Evolutionary conservation across 2,888 invertebrate species (phyloP), one percentile per base, ranked within the genome.

Genomic region (Cerceris ruficornis): DNA sequence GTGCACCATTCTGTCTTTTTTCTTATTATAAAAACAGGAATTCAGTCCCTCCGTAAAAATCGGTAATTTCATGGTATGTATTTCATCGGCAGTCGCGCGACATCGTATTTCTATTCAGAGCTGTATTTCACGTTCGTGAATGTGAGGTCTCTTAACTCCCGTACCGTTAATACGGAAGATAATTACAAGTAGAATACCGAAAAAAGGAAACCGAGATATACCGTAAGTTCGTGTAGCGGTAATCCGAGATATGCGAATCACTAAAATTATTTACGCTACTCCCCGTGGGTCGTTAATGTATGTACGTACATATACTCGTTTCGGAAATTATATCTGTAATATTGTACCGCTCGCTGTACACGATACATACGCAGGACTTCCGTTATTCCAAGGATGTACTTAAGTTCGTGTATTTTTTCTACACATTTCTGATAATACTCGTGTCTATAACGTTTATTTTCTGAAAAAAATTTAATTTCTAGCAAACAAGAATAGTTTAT

Each of bases 91-190:
- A n/a, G n/a, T n/a, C n/a, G n/a, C n/a, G n/a, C n/a, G n/a, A n/a
- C n/a, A n/a, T n/a, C 50, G 28, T 14, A 17, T 50, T 17, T 50
- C 28, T 50, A 39, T 17, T 58, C 28, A 50, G 69, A 64, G 52
- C 69, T 46, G 49, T 52, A 60, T 69, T 76, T 46, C 76, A 64
- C 54, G 42, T 50, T 7, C 54, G 7, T 39, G 62, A 73, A 69
- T 69, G 73, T 65, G 69, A 69, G 58, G 59, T 62, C 62, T 49
- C 43, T 66, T 66, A 66, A 70, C 72, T 46, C 8, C 8, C 42
- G 52, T 72, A 64, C 61, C 65, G 68, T 59, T 66, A 72, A 69
- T 43, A 62, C 50, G 66, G 14, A 17, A 39, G 49, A 67, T 74
- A 70, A 67, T 67, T 61, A 28, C 66, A 15, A 11, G 15, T 13